Evolutionary conservation across 2,113 vertebrate genomes (phyloP).

Genomic region (Circaetus cinerascens): DNA sequence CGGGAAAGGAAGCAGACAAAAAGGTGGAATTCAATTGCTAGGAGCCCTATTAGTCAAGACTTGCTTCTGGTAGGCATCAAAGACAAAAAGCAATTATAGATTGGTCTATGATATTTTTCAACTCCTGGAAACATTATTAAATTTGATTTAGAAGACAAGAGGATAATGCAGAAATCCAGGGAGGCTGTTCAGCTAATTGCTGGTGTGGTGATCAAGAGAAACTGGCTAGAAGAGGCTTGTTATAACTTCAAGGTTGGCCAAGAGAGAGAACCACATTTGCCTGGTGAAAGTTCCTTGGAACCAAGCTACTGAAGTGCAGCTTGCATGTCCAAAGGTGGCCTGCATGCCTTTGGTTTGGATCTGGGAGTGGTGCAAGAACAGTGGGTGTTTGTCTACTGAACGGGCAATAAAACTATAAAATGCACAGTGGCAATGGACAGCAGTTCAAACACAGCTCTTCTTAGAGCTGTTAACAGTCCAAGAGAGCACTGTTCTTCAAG

Average conservation of each 20-base stretch:
- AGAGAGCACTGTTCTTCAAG: not conserved
- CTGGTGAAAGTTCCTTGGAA: not conserved
- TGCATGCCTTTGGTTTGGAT: not conserved
- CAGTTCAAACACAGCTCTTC: not conserved
- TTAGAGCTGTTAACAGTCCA: not conserved
- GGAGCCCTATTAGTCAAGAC: not conserved
- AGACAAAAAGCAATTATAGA: not conserved
- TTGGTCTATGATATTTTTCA: not conserved
- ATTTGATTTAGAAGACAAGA: not conserved
- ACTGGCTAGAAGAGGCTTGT: not conserved
- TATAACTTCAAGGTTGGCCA: not conserved
- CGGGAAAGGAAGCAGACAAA: not conserved
- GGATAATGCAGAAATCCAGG: not conserved
- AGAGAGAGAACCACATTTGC: not conserved
- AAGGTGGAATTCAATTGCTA: slow-evolving; percentile 22
- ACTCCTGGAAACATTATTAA: not conserved
- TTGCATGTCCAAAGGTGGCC: not conserved
- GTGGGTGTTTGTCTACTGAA: not conserved
- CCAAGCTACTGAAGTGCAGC: not conserved
- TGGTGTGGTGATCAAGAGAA: not conserved
- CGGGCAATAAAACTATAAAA: not conserved
- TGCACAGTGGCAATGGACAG: not conserved
- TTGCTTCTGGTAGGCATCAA: slow-evolving; percentile 19
- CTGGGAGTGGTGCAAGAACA: not conserved
- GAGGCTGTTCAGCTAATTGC: not conserved